Evolutionary conservation across 1,140 invertebrate genomes (phyloP), one percentile per base, ranked within the genome.

Genomic region (Nomia melanderi): DNA sequence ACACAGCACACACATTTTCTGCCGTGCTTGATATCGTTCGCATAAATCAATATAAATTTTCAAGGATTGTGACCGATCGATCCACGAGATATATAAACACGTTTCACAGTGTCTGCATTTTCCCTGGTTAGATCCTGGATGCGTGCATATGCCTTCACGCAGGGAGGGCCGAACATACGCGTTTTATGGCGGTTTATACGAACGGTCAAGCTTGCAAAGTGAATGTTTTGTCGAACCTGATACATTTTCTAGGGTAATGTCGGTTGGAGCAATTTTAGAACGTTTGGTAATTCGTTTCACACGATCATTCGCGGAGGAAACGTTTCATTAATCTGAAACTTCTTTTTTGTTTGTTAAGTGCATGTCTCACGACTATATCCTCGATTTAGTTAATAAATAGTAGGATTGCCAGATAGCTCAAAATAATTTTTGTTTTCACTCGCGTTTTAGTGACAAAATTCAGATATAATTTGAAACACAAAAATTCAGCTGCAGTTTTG

Each of bases 21-120:
- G 20, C n/a, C 57, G 20, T 36, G 41, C 20, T 44, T 54, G 56
- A 54, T 77, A 81, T 77, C 66, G 31, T 65, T 31, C 62, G 67
- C 63, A 74, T 76, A 83, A 79, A 82, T 83, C 81, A 78, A 73
- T 80, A 84, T 84, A 83, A 83, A 84, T 84, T 84, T 80, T 71
- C 81, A 54, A 81, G 77, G 77, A 72, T 83, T 60, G 50, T 75
- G 73, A 47, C 33, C 72, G 50, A 29, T 44, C 70, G 65, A 82
- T 76, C 62, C 70, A 25, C 3, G 17, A 41, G 79, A 82, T 78
- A 78, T 56, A 78, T 79, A 82, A 31, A 29, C 59, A 39, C 79
- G 29, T 62, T 82, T 63, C 66, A 60, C 66, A 41, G 20, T 36
- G 73, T 62, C 57, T 71, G 56, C 66, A 41, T 53, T 7, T n/a